Evolutionary conservation across 2,113 vertebrate genomes (phyloP), one percentile per base, ranked within the genome.

Genomic region (Scomber colias): DNA sequence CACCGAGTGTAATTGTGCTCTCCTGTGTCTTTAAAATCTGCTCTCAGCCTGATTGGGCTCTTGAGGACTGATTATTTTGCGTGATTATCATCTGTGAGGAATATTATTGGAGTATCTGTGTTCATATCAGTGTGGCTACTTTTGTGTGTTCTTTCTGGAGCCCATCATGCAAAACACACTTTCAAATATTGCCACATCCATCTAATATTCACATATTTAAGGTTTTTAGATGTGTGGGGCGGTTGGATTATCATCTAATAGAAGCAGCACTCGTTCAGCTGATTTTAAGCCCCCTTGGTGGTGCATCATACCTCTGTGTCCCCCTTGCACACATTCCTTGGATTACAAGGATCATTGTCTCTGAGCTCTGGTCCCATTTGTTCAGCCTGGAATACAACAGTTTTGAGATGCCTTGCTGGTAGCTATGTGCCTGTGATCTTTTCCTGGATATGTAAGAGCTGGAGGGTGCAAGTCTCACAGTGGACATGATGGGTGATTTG

Each of bases 361-460:
- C 86, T 88, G 90, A 92, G 89, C 76, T 81, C 70, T 40, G 35
- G 65, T 85, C 64, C 85, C 87, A 89, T 94, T 92, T 88, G 73
- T 93, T 94, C 91, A 90, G 86, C 81, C 86, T 83, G 72, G 80
- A 65, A 45, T 17, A 13, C 0, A 30, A 11, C 30, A 59, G 11
- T 45, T 71, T 75, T 45, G n/a, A 76, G 74, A 83, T 16, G 24
- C 59, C 51, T 71, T 24, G 44, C 17, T 62, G 12, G 45, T 46
- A 55, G 73, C 76, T 24, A 4, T 63, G 74, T 65, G 45, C 75
- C 45, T 70, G 56, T 68, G 40, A 70, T 56, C 65, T 56, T 81
- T 60, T 73, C 51, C 19, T 56, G 62, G 48, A 63, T 59, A 53
- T 75, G 19, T 63, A 53, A 44, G 4, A 68, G 44, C 50, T 64